Evolutionary conservation across 2,888 invertebrate species (phyloP).

Genomic region (Rotaria socialis): DNA sequence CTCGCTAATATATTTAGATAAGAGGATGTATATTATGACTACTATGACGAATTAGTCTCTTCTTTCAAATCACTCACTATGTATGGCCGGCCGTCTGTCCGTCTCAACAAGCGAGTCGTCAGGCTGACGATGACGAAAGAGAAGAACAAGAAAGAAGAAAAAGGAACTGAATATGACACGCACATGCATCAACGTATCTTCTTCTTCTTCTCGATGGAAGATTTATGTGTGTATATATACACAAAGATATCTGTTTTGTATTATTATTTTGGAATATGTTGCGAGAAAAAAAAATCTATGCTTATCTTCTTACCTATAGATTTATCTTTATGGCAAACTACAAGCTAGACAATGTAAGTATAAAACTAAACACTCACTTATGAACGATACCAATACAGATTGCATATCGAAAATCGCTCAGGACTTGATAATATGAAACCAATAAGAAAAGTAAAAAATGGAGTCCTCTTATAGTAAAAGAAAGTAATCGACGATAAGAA

Average conservation of each 20-base stretch:
- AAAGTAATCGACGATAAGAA: neutral
- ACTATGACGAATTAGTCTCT: neutral
- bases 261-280: neutral
- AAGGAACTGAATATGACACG: neutral
- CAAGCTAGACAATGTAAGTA: neutral
- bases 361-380: neutral
- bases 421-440: neutral
- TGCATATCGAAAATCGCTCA: neutral
- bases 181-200: neutral
- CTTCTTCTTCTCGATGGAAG: neutral
- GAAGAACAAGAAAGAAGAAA: slow-evolving; percentile 10
- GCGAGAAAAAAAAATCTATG: neutral
- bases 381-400: neutral
- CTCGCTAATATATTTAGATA: neutral
- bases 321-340: neutral
- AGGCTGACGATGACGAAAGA: slow-evolving; percentile 2
- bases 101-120: neutral
- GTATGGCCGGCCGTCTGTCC: neutral
- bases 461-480: neutral
- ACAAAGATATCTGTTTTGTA: neutral
- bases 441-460: neutral
- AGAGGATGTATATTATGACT: neutral
- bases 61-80: slow-evolving; percentile 4
- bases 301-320: neutral
- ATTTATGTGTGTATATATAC: neutral